Evolutionary conservation across 2,888 invertebrate species (phyloP), one percentile per base, ranked within the genome.

Genomic region (Idaea biselata): DNA sequence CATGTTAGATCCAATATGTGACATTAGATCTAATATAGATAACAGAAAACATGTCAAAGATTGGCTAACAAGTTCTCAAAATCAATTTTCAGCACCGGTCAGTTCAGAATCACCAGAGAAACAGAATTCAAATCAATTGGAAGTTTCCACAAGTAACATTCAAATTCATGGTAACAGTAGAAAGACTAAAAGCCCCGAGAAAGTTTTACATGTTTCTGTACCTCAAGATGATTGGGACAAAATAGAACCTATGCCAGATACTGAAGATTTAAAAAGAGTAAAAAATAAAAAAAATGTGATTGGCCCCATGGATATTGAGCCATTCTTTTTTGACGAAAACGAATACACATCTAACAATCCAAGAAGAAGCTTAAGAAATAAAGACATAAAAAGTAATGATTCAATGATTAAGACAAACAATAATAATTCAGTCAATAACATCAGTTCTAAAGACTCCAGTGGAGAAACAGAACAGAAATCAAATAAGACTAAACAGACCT

Each of bases 211-310:
- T 77, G 70, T 78, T 4, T 75, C 78, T 64, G 74, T 75, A 67
- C 73, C 81, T 62, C 89, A 91, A 79, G 84, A 86, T 73, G 89
- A 90, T 73, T 91, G 88, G 90, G 90, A 91, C 66, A 88, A 87
- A 77, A 91, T 92, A 71, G 91, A 91, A 77, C 68, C 68, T 61
- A 70, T 90, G 64, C 80, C 84, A 58, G 86, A 87, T 60, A 69
- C 76, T 63, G 85, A 87, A 68, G 76, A 77, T 57, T 66, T 68
- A 18, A 58, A 57, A n/a, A 55, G 18, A 60, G 55, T 6, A 16
- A 55, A 56, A 60, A 74, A 77, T 65, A 83, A 83, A 67, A 78
- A 84, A 62, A 86, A 87, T 70, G 68, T 79, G 64, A 65, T 80
- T 31, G 82, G 80, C 1, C 84, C 84, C 17, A 85, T 82, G 79